phyloP scores from a whole-genome alignment of 2,888 invertebrate genomes.

The Leptodirus hochenwartii region DNA sequence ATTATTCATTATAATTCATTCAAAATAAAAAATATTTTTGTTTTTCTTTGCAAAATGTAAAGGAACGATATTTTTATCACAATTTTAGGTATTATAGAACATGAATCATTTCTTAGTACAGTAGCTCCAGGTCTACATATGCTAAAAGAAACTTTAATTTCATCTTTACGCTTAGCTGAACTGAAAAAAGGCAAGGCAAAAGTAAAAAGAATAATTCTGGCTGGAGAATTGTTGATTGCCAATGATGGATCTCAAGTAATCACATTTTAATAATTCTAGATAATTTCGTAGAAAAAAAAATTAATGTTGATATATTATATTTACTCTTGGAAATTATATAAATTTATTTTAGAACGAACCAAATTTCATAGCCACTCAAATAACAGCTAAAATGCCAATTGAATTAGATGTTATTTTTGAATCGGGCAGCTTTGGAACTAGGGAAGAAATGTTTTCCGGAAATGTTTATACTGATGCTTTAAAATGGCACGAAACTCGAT shows the following conservation, averaged over 20 bases:
- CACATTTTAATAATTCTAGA: not conserved
- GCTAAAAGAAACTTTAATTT: conserved; percentile 57
- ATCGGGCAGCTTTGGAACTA: conserved; percentile 44
- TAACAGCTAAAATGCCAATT: conserved; percentile 62
- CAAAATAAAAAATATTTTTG: conserved; percentile 2
- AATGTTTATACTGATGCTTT: conserved; percentile 47
- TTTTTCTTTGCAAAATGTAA: conserved; percentile 1
- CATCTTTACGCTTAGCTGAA: conserved; percentile 43
- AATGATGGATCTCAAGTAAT: not conserved
- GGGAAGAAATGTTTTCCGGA: conserved; percentile 37
- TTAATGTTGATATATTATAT: not conserved
- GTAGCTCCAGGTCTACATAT: conserved; percentile 48
- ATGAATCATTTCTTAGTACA: conserved; percentile 57
- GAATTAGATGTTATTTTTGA: conserved; percentile 70
- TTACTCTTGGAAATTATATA: not conserved
- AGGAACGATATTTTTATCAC: not conserved
- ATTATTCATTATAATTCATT: conserved; percentile 1
- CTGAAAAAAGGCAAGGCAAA: conserved; percentile 32
- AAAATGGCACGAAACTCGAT: conserved; percentile 37
- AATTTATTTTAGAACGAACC: conserved; percentile 30
- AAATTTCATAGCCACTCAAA: conserved; percentile 63
- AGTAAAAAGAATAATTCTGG: conserved; percentile 36
- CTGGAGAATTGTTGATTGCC: conserved; percentile 36
- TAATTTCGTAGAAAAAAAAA: not conserved
- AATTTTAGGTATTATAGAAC: conserved; percentile 37